phyloP scores from a whole-genome alignment of 2,888 invertebrate species.

The Nasonia oneida region DNA sequence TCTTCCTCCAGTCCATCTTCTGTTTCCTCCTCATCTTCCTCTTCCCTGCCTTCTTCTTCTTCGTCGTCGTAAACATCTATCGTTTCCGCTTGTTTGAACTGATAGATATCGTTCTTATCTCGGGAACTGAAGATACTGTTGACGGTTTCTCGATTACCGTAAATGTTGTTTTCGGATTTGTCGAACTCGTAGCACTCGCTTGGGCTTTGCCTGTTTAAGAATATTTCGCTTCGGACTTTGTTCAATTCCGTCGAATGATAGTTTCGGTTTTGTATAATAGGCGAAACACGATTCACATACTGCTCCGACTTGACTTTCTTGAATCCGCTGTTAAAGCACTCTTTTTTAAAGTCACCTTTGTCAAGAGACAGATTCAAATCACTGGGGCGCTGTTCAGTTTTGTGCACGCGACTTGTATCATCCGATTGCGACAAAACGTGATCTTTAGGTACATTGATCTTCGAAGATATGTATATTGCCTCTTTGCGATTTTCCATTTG shows the following conservation, averaged over 20 bases:
- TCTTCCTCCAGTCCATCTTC: constrained; percentile 65
- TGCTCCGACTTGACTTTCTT: constrained; percentile 75
- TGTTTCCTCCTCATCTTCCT: constrained; percentile 69
- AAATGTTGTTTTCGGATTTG: constrained; percentile 68
- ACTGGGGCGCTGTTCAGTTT: constrained; percentile 70
- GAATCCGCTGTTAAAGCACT: constrained; percentile 74
- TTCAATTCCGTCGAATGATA: constrained; percentile 74
- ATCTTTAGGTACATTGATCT: constrained; percentile 69
- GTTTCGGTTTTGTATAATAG: constrained; percentile 74
- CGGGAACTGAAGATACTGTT: constrained; percentile 73
- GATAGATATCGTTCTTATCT: constrained; percentile 73
- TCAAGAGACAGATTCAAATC: constrained; percentile 69
- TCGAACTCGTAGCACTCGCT: constrained; percentile 70
- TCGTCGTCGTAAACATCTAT: constrained; percentile 79
- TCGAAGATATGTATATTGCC: constrained; percentile 67
- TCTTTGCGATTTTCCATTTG: constrained; percentile 75
- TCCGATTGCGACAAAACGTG: constrained; percentile 70
- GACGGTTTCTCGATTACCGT: constrained; percentile 73
- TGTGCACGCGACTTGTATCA: constrained; percentile 69
- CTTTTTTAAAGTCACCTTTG: constrained; percentile 72
- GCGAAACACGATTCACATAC: constrained; percentile 74
- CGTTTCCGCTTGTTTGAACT: constrained; percentile 75
- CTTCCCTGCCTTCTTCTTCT: constrained; percentile 69
- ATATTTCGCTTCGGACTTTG: constrained; percentile 74
- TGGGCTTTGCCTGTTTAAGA: constrained; percentile 70